Base-by-base conservation (phyloP, 37 sponge, comb jelly and placozoan genomes). In the Cladorhizidae sp. region DNA sequence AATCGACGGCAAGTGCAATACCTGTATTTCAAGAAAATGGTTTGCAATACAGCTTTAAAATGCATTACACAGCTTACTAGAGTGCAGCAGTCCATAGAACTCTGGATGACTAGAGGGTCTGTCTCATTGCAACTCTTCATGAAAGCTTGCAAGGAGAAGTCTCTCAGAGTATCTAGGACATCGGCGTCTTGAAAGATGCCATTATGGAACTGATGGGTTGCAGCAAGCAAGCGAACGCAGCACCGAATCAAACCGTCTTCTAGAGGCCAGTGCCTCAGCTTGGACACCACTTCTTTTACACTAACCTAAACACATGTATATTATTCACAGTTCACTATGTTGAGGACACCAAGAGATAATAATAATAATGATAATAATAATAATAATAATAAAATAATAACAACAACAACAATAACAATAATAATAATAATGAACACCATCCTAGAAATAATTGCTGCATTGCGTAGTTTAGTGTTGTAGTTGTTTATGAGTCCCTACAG, bases 61-160 rank as follows among this genome's bases (percentile, higher is more conserved):
- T 14, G 9, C 40, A 21, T 25, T 63, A 35, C 26, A 33, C 29
- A 18, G 0, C 81, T 68, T 81, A 76, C 82, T 73, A 88, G 51
- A 50, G 83, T 42, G 22, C 81, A 81, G 50, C 61, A 80, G 73
- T 88, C 88, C 29, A 88, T 21, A 0, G 83, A 57, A 9, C 28
- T 39, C 39, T 72, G 57, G 35, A 82, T 58, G 2, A 33, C 40
- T 56, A 86, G 25, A 25, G 58, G 54, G 37, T 57, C 39, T 33
- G 25, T 79, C 0, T 45, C 40, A 6, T 29, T 9, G 36, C 37
- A 28, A 28, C 43, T 52, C 23, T 42, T 36, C 25, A n/a, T 38
- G 35, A 64, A 40, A 39, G 41, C 23, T 23, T 28, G 37, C 23
- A 29, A 15, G 69, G 17, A 40, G 31, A 55, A 11, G 21, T 57